Base-by-base conservation (phyloP, 1,140 invertebrate species). In the Lepidurus arcticus region DNA sequence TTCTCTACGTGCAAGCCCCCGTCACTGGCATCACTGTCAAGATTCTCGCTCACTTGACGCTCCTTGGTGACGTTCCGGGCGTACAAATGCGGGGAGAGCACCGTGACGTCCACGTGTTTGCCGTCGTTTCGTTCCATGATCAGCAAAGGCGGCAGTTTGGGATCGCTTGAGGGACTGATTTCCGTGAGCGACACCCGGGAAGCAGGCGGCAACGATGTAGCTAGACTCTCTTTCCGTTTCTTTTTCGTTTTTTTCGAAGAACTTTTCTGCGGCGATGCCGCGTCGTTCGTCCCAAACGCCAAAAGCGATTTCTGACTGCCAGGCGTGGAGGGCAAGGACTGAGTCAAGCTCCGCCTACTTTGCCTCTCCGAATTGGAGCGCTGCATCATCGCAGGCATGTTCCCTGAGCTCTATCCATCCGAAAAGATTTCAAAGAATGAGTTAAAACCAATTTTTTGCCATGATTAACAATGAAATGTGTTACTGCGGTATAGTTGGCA, bases 301-400 rank as follows among this genome's bases (percentile, higher is more conserved):
- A 65, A 65, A 65, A 65, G 53, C 8, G 53, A 65, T 7, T 65
- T 65, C 21, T 65, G 53, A 65, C 53, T 65, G 21, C 53, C 53
- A 13, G 53, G 53, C 53, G 53, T 65, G 6, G 53, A 65, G 21
- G 53, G 53, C 53, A 65, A 65, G 16, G 53, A 65, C 53, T 65
- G 53, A 13, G 53, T 65, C 21, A 65, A 65, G 13, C 53, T 65
- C 21, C 53, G 53, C 13, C 53, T 13, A 65, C 53, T 65, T 7
- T 21, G 53, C 13, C 53, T 0, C 0, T 65, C 53, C 13, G 53
- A 65, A 65, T 21, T 65, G 16, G 53, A 65, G 13, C 53, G 53
- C 53, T 65, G 53, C 53, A 65, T 65, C 53, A 65, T 65, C 7
- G 53, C 53, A 65, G 53, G 53, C 53, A 65, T 65, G 21, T 65